Percentiles rank a stretch among this genome's conserved stretches.
These are phyloP conservation scores for Megalopta genalis DNA, from an alignment of 1,140 invertebrate genomes.

Conservation along the genomic window DNA sequence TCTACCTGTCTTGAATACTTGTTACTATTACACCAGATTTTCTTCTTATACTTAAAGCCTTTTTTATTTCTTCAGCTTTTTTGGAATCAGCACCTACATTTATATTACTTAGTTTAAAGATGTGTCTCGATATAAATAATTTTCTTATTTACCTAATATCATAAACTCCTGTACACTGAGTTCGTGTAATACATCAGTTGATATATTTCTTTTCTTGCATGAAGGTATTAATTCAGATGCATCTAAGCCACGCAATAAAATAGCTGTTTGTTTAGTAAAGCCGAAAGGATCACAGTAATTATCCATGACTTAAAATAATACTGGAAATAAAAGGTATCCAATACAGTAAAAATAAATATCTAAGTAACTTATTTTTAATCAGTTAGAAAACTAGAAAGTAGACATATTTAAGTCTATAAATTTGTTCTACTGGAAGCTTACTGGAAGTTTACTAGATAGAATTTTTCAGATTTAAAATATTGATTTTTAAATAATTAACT, in stretches of 20 bases:
- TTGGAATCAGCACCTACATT: neutral
- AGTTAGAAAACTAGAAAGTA: too few species aligned
- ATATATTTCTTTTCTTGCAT: conserved; percentile 47
- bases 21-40: neutral
- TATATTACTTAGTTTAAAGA: neutral
- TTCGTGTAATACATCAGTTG: conserved; percentile 32
- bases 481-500: too few species aligned
- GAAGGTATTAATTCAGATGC: conserved; percentile 37
- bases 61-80: conserved; percentile 23
- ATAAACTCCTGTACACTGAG: conserved; percentile 42
- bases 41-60: conserved; percentile 7
- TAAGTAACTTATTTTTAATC: too few species aligned
- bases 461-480: neutral
- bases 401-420: neutral
- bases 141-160: conserved; percentile 23
- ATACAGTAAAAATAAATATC: neutral
- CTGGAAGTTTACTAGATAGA: neutral
- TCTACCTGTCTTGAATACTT: conserved; percentile 18
- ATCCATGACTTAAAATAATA: conserved; percentile 7
- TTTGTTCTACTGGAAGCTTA: neutral
- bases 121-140: neutral
- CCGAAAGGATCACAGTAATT: conserved; percentile 1
- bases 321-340: neutral
- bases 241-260: conserved; percentile 36
- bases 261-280: conserved; percentile 46